Conservation (phyloP, 2,888 invertebrate species). For the Nyleta sp. region DNA sequence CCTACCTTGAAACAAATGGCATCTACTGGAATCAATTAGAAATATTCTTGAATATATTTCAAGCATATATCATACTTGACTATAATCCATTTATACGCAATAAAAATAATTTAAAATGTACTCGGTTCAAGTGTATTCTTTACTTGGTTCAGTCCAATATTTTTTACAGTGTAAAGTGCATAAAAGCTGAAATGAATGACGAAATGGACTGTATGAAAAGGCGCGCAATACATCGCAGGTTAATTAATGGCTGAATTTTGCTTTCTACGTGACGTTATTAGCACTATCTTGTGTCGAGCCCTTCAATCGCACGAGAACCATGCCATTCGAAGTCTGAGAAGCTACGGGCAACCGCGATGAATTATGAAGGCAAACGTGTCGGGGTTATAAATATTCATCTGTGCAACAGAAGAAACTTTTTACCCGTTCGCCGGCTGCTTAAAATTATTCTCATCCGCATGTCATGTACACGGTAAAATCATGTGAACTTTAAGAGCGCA, state of each 20-base stretch:
- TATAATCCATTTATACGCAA: no score
- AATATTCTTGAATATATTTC: no score
- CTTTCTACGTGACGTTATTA: conserved; percentile 36
- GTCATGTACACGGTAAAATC: conserved; percentile 19
- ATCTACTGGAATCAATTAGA: no score
- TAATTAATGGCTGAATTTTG: conserved; percentile 41
- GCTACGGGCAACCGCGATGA: no score
- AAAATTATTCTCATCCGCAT: conserved; percentile 39
- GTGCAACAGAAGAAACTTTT: conserved; percentile 53
- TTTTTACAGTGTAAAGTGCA: no score
- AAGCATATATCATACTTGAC: no score
- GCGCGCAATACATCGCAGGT: conserved; percentile 9
- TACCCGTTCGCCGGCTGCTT: no score
- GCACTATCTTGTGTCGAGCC: conserved; percentile 30
- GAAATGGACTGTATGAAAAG: neutral
- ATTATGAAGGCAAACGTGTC: conserved; percentile 54
- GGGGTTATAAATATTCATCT: conserved; percentile 62
- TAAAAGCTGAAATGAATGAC: neutral
- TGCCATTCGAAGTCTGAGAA: conserved; percentile 35
- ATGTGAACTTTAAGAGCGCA: conserved; percentile 18
- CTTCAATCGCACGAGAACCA: conserved; percentile 40
- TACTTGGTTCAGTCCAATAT: no score
- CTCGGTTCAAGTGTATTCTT: no score
- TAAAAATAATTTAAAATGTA: no score
- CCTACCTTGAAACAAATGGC: no score